Evolutionary conservation across 2,797 vertebrate genomes (phyloP).

Genomic region (Cichlasoma orientale): DNA sequence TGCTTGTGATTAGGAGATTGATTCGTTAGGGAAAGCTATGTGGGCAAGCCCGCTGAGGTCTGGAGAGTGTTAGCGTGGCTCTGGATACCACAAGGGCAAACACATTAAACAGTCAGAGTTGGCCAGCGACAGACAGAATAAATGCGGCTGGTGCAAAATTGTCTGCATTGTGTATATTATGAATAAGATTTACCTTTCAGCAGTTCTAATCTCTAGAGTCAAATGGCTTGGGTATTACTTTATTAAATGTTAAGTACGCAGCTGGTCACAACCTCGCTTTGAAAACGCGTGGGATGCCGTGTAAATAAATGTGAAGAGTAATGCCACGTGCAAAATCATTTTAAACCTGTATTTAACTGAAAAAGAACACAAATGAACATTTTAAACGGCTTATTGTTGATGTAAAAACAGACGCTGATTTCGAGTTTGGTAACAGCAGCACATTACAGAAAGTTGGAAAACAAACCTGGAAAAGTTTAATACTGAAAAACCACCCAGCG

Average conservation of each 20-base stretch:
- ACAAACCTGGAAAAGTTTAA: too few relatives aligned
- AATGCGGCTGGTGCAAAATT: not conserved
- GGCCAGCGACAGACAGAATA: not conserved
- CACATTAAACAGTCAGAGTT: constrained; percentile 33
- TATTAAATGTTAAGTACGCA: not conserved
- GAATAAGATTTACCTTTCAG: not conserved
- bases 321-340: not conserved
- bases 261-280: not conserved
- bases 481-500: too few relatives aligned
- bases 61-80: constrained; percentile 40
- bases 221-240: not conserved
- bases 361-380: not conserved
- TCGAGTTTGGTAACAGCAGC: too few relatives aligned
- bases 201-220: not conserved
- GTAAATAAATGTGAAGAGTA: not conserved
- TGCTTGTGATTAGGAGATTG: constrained; percentile 43
- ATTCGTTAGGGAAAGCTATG: constrained; percentile 30
- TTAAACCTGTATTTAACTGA: not conserved
- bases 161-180: not conserved
- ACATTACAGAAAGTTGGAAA: too few relatives aligned
- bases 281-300: not conserved
- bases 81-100: constrained; percentile 31
- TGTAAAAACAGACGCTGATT: too few relatives aligned
- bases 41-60: constrained; percentile 21
- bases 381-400: not conserved